A percentile compares a stretch with the other conserved stretches of the same genome.
Evolutionary conservation across 2,113 vertebrate species (phyloP).

Genomic region (Podarcis muralis): DNA sequence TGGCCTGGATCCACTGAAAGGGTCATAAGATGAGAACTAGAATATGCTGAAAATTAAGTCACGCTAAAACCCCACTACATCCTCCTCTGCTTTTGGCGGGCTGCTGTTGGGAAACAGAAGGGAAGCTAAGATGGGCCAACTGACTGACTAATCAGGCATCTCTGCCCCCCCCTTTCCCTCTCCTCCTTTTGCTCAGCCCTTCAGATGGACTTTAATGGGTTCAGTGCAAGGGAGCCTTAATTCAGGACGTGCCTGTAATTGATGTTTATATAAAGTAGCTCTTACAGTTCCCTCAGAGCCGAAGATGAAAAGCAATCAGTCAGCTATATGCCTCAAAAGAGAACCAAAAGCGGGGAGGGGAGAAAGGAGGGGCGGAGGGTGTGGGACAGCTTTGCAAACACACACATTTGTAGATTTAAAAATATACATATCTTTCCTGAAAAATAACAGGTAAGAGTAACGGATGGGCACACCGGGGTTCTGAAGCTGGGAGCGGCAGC

Average conservation of each 20-base stretch:
- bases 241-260: constrained; percentile 79
- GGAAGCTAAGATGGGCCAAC: not conserved
- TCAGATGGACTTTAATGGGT: constrained; percentile 70
- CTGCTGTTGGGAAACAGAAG: not conserved
- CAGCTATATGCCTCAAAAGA: constrained; percentile 78
- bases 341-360: constrained; percentile 47
- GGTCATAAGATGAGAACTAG: too few relatives aligned
- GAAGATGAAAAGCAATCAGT: constrained; percentile 78
- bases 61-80: not conserved
- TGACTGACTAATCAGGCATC: constrained; percentile 63
- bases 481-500: constrained; percentile 29
- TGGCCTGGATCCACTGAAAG: not conserved
- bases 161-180: constrained; percentile 53
- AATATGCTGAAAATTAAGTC: not conserved
- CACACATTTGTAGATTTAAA: constrained; percentile 48
- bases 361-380: constrained; percentile 55
- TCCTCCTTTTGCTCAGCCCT: constrained; percentile 54
- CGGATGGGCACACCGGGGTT: constrained; percentile 22
- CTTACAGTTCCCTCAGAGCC: constrained; percentile 77
- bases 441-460: constrained; percentile 47
- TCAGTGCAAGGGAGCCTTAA: constrained; percentile 71
- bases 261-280: constrained; percentile 82
- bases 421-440: constrained; percentile 34
- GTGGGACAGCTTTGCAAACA: constrained; percentile 62
- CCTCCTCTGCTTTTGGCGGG: too few relatives aligned